Evolutionary conservation across 2,888 invertebrate species (phyloP).

Genomic region (Synergus itoensis): DNA sequence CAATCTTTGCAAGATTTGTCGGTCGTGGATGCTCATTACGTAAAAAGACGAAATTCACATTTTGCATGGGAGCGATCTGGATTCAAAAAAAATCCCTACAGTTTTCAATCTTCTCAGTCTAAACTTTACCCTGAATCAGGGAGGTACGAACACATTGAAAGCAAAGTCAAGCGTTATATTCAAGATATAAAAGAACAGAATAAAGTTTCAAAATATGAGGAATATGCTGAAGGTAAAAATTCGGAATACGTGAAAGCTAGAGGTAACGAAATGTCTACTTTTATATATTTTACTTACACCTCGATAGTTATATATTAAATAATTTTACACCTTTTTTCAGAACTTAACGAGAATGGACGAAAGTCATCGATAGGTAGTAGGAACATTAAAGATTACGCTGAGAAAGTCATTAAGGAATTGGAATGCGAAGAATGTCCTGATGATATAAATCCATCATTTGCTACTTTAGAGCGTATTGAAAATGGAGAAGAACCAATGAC

Average conservation of each 20-base stretch:
- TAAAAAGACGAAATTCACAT: constrained; percentile 27
- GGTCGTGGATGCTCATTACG: constrained; percentile 35
- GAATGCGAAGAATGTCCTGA: constrained; percentile 55
- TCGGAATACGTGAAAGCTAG: background rate
- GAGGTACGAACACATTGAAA: constrained; percentile 67
- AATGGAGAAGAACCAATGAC: constrained; percentile 11
- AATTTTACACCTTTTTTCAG: background rate
- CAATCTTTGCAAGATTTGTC: constrained; percentile 71
- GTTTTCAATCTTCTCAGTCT: constrained; percentile 46
- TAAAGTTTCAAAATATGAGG: constrained; percentile 48
- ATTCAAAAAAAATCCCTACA: constrained; percentile 28
- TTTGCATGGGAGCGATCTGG: constrained; percentile 9
- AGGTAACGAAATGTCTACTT: background rate
- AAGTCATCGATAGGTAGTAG: constrained; percentile 51
- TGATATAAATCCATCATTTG: constrained; percentile 25
- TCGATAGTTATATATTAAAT: background rate
- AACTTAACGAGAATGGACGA: constrained; percentile 47
- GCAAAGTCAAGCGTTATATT: constrained; percentile 73
- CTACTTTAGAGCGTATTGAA: constrained; percentile 23
- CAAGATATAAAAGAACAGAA: constrained; percentile 59
- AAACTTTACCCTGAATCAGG: constrained; percentile 51
- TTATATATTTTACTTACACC: background rate
- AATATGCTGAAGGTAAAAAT: constrained; percentile 43
- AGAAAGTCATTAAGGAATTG: constrained; percentile 65
- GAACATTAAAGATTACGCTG: constrained; percentile 66